Base-by-base conservation (phyloP, 2,888 invertebrate species). In the Ennomos fuscantarius region DNA sequence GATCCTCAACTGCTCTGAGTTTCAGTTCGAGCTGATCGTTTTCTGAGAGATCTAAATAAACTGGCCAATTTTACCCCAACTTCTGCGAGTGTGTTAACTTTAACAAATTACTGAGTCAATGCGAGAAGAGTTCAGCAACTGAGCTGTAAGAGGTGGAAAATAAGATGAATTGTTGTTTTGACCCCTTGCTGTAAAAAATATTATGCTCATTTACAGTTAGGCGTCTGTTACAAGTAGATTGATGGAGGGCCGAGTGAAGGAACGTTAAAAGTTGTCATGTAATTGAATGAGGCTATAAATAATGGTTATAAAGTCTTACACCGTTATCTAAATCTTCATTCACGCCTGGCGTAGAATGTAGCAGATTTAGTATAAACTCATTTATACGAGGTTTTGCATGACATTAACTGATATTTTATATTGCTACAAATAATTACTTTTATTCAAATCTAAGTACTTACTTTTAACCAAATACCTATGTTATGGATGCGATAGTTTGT, bases 41-140 rank as follows among this genome's bases (percentile, higher is more conserved):
- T n/a, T 51, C 49, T 37, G 48, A 63, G 58, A 72, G 82, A 60
- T 74, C 87, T 66, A 34, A 24, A 32, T 63, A 63, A 49, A 63
- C 54, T 83, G 82, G 89, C 70, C 65, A 55, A 46, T 67, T 66
- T 70, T 81, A 87, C 87, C 89, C 86, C 76, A 85, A 78, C 79
- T 83, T 66, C 71, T 76, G 76, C 71, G 74, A 80, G 76, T 82
- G 84, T 82, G 87, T 84, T 89, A 88, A 89, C 86, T 88, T 87
- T 87, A 87, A 90, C 89, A 89, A 89, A 90, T 90, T 87, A 82
- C 86, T 73, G 69, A 76, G 71, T 76, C 82, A 82, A 87, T 85
- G 84, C 82, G 82, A 76, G 73, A 76, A 74, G 83, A 86, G 81
- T 80, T 81, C 84, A 81, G 79, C 80, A 78, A 79, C 78, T 81